phyloP scores from a whole-genome alignment of 2,113 vertebrate genomes.

The Bubo scandiacus region DNA sequence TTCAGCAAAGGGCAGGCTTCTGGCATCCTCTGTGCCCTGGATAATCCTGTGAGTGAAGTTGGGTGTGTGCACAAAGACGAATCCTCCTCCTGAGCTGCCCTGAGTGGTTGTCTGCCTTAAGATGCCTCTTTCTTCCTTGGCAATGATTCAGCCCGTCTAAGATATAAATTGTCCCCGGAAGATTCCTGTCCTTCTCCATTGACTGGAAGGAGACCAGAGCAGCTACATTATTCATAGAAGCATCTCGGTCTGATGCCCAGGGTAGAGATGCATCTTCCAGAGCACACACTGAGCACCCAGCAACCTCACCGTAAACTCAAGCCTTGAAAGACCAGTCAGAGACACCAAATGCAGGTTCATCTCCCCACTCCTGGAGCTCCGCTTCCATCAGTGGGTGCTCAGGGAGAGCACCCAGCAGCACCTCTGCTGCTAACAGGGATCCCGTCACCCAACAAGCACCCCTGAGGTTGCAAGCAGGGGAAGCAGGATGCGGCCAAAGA shows the following conservation, averaged over 20 bases:
- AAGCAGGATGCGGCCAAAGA: background rate
- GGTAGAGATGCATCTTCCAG: background rate
- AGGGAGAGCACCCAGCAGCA: background rate
- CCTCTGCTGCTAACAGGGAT: background rate
- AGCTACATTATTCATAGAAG: background rate
- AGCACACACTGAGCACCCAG: background rate
- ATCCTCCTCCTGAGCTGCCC: background rate
- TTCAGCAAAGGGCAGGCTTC: background rate
- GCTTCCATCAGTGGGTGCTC: background rate
- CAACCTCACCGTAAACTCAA: rapidly evolving
- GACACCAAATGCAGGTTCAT: background rate
- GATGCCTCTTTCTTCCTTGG: background rate
- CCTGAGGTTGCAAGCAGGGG: rapidly evolving
- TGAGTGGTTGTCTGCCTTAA: background rate
- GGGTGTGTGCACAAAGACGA: background rate
- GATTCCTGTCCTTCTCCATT: background rate
- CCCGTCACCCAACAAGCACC: background rate
- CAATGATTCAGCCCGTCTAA: background rate
- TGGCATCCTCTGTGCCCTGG: background rate
- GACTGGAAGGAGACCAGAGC: background rate
- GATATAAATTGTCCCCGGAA: background rate
- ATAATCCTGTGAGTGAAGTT: rapidly evolving
- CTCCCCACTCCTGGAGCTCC: background rate
- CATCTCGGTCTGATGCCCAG: background rate
- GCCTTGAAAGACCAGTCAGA: background rate